Evolutionary conservation across 2,113 vertebrate species (phyloP).

Genomic region (Toxostoma redivivum): DNA sequence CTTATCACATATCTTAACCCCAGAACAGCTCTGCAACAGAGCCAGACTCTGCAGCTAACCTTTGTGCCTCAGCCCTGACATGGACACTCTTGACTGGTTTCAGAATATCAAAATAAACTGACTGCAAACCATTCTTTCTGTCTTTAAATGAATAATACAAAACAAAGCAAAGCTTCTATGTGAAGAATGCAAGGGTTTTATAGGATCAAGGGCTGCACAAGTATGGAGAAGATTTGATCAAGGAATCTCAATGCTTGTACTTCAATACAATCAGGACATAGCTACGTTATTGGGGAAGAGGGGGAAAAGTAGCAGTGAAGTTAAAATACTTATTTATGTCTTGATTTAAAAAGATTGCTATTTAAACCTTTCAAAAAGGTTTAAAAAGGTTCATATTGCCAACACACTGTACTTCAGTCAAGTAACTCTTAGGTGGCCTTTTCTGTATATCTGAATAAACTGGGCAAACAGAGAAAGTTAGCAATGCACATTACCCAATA

Average conservation of each 20-base stretch:
- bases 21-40: neutral
- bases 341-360: neutral
- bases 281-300: neutral
- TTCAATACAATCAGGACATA: neutral
- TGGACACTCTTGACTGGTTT: neutral
- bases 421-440: neutral
- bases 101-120: neutral
- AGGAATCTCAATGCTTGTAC: neutral
- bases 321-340: neutral
- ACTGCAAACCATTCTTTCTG: neutral
- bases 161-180: neutral
- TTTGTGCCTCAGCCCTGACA: neutral
- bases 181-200: neutral
- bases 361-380: neutral
- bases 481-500: neutral
- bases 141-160: neutral
- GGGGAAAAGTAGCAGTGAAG: neutral
- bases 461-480: neutral
- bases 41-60: neutral
- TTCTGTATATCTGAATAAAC: neutral
- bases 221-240: neutral
- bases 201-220: neutral
- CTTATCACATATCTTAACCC: neutral
- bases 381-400: neutral
- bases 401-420: neutral